Evolutionary conservation across 2,113 vertebrate species (phyloP).

Genomic region (Calcarius ornatus): DNA sequence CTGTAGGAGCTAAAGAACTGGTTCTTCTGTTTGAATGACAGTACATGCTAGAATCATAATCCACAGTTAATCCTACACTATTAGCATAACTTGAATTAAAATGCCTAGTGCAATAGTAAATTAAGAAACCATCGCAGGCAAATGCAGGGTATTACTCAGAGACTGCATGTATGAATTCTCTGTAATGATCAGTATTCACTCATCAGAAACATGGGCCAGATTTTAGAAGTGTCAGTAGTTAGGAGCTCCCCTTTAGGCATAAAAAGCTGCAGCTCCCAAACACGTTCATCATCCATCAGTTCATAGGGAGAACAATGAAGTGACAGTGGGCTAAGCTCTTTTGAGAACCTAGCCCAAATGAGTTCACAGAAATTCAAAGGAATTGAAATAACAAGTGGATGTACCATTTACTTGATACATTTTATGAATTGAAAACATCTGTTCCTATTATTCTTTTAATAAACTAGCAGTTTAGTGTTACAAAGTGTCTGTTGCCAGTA

Average conservation of each 20-base stretch:
- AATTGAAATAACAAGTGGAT: slow-evolving; percentile 51
- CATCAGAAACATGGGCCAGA: not conserved
- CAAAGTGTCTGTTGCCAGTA: slow-evolving; percentile 12
- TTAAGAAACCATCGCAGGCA: slow-evolving; percentile 13
- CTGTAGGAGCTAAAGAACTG: not conserved
- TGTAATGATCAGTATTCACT: slow-evolving; percentile 29
- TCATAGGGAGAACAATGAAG: slow-evolving; percentile 10
- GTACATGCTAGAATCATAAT: slow-evolving; percentile 47
- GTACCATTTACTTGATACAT: slow-evolving; percentile 13
- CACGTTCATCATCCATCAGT: not conserved
- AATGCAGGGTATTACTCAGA: slow-evolving; percentile 29
- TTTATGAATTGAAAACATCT: slow-evolving; percentile 58
- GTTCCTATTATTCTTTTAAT: slow-evolving; percentile 53
- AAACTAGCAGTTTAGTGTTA: not conserved
- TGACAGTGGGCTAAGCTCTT: slow-evolving; percentile 3
- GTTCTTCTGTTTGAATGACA: not conserved
- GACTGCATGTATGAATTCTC: not conserved
- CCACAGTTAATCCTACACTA: slow-evolving; percentile 37
- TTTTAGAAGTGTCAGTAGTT: not conserved
- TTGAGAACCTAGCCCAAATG: slow-evolving; percentile 34
- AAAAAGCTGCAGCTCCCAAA: slow-evolving; percentile 20
- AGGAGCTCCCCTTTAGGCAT: slow-evolving; percentile 9
- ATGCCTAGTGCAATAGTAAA: slow-evolving; percentile 36
- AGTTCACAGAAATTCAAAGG: slow-evolving; percentile 52
- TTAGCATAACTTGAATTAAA: slow-evolving; percentile 63